Percentiles rank a stretch among this genome's conserved stretches.
Conservation (phyloP, 1,140 invertebrate genomes). For the Chironomus striatipennis region DNA sequence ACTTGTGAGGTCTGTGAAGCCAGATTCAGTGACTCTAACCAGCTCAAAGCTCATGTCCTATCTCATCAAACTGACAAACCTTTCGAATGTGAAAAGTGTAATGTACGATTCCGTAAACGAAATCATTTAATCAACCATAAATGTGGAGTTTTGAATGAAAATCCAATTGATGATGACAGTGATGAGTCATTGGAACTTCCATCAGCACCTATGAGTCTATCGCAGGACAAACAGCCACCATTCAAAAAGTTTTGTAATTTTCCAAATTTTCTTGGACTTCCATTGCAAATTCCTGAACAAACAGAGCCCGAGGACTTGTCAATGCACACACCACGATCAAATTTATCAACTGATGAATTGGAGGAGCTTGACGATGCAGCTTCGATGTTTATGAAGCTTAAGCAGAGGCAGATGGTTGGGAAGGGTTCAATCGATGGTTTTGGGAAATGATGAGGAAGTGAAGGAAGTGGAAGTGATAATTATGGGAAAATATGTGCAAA, state of each 20-base stretch:
- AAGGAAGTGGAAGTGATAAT: not conserved
- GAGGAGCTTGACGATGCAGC: slow-evolving; percentile 39
- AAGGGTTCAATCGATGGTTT: not conserved
- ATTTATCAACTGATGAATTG: slow-evolving; percentile 33
- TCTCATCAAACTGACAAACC: slow-evolving; percentile 87
- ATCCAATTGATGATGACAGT: slow-evolving; percentile 30
- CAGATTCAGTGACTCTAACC: slow-evolving; percentile 88
- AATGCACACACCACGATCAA: slow-evolving; percentile 43
- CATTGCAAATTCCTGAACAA: slow-evolving; percentile 50
- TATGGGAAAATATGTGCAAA: too few relatives aligned
- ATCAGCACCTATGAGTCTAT: slow-evolving; percentile 1
- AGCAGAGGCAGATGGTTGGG: not conserved
- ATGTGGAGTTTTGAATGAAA: slow-evolving; percentile 46
- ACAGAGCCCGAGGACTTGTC: slow-evolving; percentile 82
- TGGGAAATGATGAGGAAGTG: not conserved
- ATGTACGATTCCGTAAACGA: slow-evolving; percentile 66
- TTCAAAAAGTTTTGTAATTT: not conserved
- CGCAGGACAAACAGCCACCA: not conserved
- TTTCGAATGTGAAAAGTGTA: slow-evolving; percentile 68
- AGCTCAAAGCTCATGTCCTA: slow-evolving; percentile 82
- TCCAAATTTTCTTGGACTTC: not conserved
- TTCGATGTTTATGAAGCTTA: slow-evolving; percentile 32
- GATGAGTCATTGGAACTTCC: slow-evolving; percentile 36
- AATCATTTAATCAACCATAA: slow-evolving; percentile 82
- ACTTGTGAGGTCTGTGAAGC: slow-evolving; percentile 81